Base-by-base conservation (phyloP, 2,797 vertebrate species). In the Enoplosus armatus region DNA sequence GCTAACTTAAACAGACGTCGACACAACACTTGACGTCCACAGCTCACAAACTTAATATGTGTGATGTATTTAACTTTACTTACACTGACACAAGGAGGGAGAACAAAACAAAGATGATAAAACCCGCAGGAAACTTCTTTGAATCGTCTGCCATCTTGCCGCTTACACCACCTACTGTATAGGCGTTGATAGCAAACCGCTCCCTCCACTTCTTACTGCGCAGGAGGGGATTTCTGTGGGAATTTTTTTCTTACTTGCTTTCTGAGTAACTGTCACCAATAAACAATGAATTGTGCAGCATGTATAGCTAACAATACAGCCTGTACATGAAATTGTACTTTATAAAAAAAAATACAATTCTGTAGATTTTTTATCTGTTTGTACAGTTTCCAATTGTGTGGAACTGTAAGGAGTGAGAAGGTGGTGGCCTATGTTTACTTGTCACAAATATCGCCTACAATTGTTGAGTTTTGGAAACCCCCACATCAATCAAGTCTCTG, bases 31-130 rank as follows among this genome's bases (percentile, higher is more conserved):
- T 61, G 11, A 47, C 26, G 20, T 4, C 4, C 2, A 9, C 1
- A 18, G 22, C 22, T 18, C 41, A 14, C 8, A 37, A 8, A 37
- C 50, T 18, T 50, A 0, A 3, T 2, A 15, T 2, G 1, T 6
- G 2, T 4, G 9, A 1, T 18, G 1, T 5, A 5, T 45, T 2
- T 4, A 24, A 55, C 9, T 45, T 26, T 68, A 88, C 88, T 88
- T 65, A 91, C 90, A 6, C 8, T 6, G 59, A 11, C 14, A 43
- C 6, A 1, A 3, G 20, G 9, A 45, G 2, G 4, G 1, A 16
- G 18, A 37, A 0, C 6, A 59, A 39, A 29, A 43, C 14, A 18
- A 27, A 5, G 22, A 1, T 8, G 31, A 8, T 4, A 12, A 60
- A 12, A 15, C 20, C 50, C 16, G 3, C 0, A n/a, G 11, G 6